Percentiles rank a stretch among this genome's conserved stretches.
Evolutionary conservation across 2,797 vertebrate species (phyloP).

Genomic region (Pseudotriccus pelzelni): DNA sequence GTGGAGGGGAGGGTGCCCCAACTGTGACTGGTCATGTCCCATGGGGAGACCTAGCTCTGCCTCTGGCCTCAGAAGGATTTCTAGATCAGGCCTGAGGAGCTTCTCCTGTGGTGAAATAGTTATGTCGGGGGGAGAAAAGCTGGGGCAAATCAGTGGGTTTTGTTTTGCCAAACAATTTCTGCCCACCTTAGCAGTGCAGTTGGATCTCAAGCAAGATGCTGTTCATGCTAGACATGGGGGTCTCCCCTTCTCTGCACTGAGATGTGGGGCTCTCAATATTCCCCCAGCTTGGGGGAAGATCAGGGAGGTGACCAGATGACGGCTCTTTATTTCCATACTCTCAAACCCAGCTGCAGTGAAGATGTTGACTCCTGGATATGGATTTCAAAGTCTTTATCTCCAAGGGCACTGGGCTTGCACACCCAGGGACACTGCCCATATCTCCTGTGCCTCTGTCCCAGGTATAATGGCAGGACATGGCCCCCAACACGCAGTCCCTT

Average conservation of each 20-base stretch:
- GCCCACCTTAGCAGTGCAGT: neutral
- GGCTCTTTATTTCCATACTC: neutral
- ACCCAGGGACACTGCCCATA: neutral
- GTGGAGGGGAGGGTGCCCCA: neutral
- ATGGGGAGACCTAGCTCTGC: neutral
- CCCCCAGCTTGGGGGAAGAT: neutral
- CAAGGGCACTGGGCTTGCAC: too few species aligned
- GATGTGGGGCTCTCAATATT: neutral
- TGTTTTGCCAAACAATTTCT: neutral
- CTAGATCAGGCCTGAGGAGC: neutral
- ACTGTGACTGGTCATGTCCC: fast-evolving
- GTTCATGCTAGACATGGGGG: fast-evolving
- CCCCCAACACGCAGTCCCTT: neutral
- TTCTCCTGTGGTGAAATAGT: neutral
- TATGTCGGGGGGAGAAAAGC: neutral
- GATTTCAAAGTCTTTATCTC: neutral
- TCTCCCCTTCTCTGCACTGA: neutral
- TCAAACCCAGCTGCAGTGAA: neutral
- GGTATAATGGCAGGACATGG: neutral
- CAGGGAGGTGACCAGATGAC: neutral
- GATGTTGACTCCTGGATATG: neutral
- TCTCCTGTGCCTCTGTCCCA: neutral
- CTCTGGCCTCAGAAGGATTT: neutral
- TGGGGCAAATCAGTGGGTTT: neutral
- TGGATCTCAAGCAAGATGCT: neutral